phyloP scores from a whole-genome alignment of 2,113 vertebrate genomes.

The Neoarius graeffei region DNA sequence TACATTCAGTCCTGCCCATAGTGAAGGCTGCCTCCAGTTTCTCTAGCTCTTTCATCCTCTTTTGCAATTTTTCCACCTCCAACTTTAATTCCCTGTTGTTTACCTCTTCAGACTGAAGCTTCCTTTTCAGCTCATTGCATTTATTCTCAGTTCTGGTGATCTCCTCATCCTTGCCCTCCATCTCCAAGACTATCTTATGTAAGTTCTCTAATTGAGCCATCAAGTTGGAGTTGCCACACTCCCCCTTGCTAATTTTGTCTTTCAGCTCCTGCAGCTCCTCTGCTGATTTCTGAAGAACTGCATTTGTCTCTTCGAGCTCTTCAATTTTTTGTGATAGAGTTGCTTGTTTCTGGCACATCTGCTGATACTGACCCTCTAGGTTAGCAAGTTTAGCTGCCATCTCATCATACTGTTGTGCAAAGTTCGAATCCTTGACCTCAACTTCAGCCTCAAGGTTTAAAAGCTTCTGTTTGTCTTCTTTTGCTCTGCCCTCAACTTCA shows the following conservation, averaged over 20 bases:
- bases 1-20: constrained; percentile 84
- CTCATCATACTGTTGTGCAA: constrained; percentile 90
- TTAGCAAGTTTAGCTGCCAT: constrained; percentile 84
- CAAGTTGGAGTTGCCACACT: constrained; percentile 88
- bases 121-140: constrained; percentile 87
- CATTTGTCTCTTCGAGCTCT: constrained; percentile 88
- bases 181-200: constrained; percentile 87
- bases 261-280: constrained; percentile 88
- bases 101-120: constrained; percentile 85
- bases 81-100: constrained; percentile 84
- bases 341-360: constrained; percentile 83
- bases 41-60: constrained; percentile 90
- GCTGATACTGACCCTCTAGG: constrained; percentile 85
- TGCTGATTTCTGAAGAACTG: constrained; percentile 83
- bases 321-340: constrained; percentile 83
- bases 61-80: constrained; percentile 91
- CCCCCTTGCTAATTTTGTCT: constrained; percentile 87
- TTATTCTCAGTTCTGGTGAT: constrained; percentile 91
- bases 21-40: constrained; percentile 87
- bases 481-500: constrained; percentile 74
- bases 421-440: constrained; percentile 81
- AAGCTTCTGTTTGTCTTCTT: constrained; percentile 85
- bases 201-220: constrained; percentile 92
- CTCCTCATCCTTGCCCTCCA: constrained; percentile 97
- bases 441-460: constrained; percentile 87